Evolutionary conservation across 1,140 invertebrate genomes (phyloP).

Genomic region (Lutraria rhynchaena): DNA sequence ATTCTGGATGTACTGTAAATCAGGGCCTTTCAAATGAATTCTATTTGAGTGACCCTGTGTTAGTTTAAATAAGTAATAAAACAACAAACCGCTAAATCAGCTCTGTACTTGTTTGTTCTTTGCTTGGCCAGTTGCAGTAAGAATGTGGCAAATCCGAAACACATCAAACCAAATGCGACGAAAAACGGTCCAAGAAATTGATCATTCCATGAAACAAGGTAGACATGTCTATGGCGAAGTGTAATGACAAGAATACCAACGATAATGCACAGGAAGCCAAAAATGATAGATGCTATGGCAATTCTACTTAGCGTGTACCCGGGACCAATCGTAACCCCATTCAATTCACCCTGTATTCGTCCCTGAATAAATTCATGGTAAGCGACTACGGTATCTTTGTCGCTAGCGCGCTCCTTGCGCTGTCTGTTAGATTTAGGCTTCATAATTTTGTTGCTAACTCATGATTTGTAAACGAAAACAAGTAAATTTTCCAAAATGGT

Average conservation of each 20-base stretch:
- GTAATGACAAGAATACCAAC: conserved; percentile 73
- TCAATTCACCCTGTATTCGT: conserved; percentile 72
- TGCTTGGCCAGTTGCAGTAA: conserved; percentile 69
- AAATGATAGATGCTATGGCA: conserved; percentile 60
- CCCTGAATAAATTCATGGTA: conserved; percentile 76
- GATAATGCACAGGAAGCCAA: conserved; percentile 63
- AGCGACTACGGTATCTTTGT: conserved; percentile 77
- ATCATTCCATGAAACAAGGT: conserved; percentile 73
- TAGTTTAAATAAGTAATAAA: too few relatives aligned
- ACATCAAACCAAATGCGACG: conserved; percentile 72
- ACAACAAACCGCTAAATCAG: conserved; percentile 71
- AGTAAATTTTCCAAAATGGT: conserved; percentile 41
- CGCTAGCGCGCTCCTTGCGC: conserved; percentile 62
- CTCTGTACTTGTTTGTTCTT: conserved; percentile 73
- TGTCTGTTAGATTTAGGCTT: conserved; percentile 51
- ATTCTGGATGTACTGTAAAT: too few relatives aligned
- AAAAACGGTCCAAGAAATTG: conserved; percentile 78
- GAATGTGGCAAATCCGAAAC: conserved; percentile 66
- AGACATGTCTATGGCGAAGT: conserved; percentile 75
- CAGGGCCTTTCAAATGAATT: too few relatives aligned
- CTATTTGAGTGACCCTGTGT: too few relatives aligned
- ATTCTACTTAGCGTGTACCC: conserved; percentile 64
- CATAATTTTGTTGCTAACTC: conserved; percentile 29
- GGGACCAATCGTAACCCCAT: conserved; percentile 72
- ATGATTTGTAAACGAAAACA: background rate